These are phyloP conservation scores for Eutrigla gurnardus DNA, from an alignment of 2,797 vertebrate species.

Conservation along the genomic window DNA sequence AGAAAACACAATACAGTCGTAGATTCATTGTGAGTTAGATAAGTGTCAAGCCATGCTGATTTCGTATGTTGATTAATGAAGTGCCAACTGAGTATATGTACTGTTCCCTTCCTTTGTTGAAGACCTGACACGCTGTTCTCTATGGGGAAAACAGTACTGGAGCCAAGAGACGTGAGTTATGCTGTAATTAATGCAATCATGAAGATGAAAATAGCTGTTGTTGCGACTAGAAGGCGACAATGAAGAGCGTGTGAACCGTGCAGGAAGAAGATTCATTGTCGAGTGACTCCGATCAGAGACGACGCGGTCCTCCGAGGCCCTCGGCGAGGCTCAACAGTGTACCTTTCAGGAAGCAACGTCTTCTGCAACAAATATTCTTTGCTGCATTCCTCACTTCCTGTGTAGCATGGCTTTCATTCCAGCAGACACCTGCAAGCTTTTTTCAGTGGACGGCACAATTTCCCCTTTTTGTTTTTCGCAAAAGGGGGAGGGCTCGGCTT, in stretches of 20 bases:
- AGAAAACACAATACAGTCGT: constrained; percentile 49
- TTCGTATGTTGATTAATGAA: constrained; percentile 85
- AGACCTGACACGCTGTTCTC: constrained; percentile 76
- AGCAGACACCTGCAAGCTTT: constrained; percentile 51
- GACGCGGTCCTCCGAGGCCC: constrained; percentile 42
- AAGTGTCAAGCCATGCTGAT: constrained; percentile 69
- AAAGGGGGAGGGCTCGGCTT: constrained; percentile 52
- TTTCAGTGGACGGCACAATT: constrained; percentile 62
- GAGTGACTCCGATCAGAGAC: constrained; percentile 45
- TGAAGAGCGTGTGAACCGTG: constrained; percentile 53
- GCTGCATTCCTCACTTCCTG: constrained; percentile 39
- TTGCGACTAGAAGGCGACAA: constrained; percentile 65
- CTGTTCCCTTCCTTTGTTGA: constrained; percentile 75
- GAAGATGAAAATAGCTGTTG: constrained; percentile 84
- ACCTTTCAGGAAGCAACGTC: constrained; percentile 34
- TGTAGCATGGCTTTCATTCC: constrained; percentile 28
- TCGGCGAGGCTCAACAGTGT: constrained; percentile 24
- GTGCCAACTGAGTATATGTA: constrained; percentile 76
- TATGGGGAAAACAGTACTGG: constrained; percentile 77
- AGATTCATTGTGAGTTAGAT: constrained; percentile 40
- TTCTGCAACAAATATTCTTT: constrained; percentile 60
- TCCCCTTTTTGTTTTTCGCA: constrained; percentile 69
- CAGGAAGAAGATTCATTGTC: constrained; percentile 65
- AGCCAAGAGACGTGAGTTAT: constrained; percentile 75
- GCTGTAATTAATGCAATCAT: constrained; percentile 85